Evolutionary conservation across 1,140 invertebrate species (phyloP).

Genomic region (Diploscapter pachys): DNA sequence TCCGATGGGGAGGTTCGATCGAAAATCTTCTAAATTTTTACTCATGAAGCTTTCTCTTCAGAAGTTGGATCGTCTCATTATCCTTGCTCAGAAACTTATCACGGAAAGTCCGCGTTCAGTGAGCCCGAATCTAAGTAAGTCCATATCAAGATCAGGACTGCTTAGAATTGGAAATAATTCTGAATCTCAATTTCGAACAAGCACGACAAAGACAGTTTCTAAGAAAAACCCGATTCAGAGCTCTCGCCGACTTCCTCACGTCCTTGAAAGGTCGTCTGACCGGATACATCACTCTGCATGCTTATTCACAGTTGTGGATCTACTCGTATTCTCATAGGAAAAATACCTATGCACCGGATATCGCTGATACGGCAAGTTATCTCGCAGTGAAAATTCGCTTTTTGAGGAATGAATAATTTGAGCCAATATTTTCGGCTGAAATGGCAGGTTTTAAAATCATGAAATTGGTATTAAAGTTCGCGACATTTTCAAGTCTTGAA

Average conservation of each 20-base stretch:
- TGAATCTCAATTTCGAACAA: conserved; percentile 7
- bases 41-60: neutral
- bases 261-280: conserved; percentile 27
- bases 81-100: conserved; percentile 40
- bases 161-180: neutral
- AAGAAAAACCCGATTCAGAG: conserved; percentile 18
- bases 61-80: conserved; percentile 35
- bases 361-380: conserved; percentile 47
- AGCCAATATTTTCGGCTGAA: neutral
- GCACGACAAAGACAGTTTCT: neutral
- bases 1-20: conserved; percentile 29
- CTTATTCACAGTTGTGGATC: conserved; percentile 41
- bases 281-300: conserved; percentile 40
- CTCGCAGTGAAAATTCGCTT: neutral
- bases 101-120: conserved; percentile 38
- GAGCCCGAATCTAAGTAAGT: conserved; percentile 35
- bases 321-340: conserved; percentile 54
- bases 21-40: conserved; percentile 2
- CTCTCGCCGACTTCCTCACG: conserved; percentile 24
- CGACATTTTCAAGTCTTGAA: no score
- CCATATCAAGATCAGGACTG: neutral
- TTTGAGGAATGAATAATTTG: neutral
- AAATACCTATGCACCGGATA: conserved; percentile 47
- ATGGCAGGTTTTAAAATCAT: no score
- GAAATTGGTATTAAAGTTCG: no score